A percentile compares a stretch with the other conserved stretches of the same genome.
Conservation (phyloP, 2,113 vertebrate genomes). For the Otolemur garnettii region DNA sequence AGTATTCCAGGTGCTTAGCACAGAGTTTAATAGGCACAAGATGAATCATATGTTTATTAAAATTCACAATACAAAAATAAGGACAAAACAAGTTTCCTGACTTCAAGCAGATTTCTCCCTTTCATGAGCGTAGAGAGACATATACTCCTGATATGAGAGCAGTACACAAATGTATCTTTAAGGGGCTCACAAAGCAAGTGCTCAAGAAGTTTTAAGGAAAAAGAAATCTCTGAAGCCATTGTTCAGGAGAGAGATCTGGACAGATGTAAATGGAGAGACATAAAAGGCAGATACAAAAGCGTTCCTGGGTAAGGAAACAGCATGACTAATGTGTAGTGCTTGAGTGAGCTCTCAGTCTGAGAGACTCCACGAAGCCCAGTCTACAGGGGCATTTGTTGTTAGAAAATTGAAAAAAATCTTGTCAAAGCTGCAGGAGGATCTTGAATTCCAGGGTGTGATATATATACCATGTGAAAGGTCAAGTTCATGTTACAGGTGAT, state of each 20-base stretch:
- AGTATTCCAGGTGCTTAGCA: neutral
- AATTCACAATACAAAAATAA: neutral
- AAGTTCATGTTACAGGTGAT: neutral
- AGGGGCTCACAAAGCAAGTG: neutral
- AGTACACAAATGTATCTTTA: neutral
- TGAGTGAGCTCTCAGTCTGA: neutral
- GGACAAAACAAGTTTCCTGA: neutral
- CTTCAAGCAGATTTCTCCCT: neutral
- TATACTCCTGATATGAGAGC: neutral
- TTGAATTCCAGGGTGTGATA: neutral
- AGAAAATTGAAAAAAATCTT: neutral
- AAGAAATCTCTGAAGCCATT: neutral
- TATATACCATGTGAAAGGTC: neutral
- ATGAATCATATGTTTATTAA: neutral
- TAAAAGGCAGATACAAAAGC: neutral
- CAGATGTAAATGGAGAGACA: neutral
- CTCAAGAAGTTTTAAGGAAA: neutral
- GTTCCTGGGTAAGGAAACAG: neutral
- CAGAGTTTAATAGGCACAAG: neutral
- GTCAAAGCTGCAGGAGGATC: neutral
- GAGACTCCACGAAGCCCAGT: neutral
- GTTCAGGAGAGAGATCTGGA: neutral
- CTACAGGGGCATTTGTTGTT: neutral
- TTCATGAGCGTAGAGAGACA: neutral
- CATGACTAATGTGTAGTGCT: neutral